A percentile compares a stretch with the other conserved stretches of the same genome.
These are phyloP conservation scores for Brachionus rubens DNA, from an alignment of 1,140 invertebrate genomes.

Conservation along the genomic window DNA sequence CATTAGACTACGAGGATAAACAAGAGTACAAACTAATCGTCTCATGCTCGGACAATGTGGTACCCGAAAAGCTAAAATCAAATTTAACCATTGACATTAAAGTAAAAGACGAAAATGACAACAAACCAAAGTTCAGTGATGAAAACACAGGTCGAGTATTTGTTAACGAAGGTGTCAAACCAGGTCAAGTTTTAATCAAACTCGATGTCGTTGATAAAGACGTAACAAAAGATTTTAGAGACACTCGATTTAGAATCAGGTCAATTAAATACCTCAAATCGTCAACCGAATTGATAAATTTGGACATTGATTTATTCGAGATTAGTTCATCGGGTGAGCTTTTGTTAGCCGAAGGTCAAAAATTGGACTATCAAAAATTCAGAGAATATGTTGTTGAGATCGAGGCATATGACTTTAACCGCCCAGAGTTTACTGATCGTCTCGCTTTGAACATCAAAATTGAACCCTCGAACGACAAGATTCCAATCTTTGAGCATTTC, in stretches of 20 bases:
- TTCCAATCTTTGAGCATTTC: constrained; percentile 35
- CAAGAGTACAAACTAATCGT: constrained; percentile 17
- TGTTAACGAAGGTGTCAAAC: not conserved
- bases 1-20: constrained; percentile 26
- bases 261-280: constrained; percentile 16
- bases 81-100: constrained; percentile 6
- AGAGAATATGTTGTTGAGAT: constrained; percentile 39
- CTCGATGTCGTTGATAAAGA: not conserved
- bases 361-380: not conserved
- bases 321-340: constrained; percentile 1
- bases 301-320: not conserved
- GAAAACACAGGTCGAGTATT: not conserved
- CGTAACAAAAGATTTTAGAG: not conserved
- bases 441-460: not conserved
- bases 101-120: constrained; percentile 32
- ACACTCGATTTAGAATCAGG: not conserved
- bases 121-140: constrained; percentile 5
- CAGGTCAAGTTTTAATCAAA: not conserved
- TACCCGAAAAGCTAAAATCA: not conserved
- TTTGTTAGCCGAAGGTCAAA: not conserved
- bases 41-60: constrained; percentile 30
- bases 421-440: not conserved
- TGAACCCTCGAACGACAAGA: constrained; percentile 38
- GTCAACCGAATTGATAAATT: not conserved
- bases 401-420: not conserved